Percentiles rank a stretch among this genome's conserved stretches.
phyloP scores from a whole-genome alignment of 2,113 vertebrate genomes.

The Sus scrofa region T2T-Sscrofa CM000812.6:235989501-235990000 shows the following conservation, averaged over 20 bases:
- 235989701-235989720: background rate
- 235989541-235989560: background rate
- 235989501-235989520: slow-evolving; percentile 55
- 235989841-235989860: slow-evolving; percentile 36
- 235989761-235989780: background rate
- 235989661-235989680: background rate
- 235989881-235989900: background rate
- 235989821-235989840: background rate
- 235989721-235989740: background rate
- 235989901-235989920: background rate
- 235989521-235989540: slow-evolving; percentile 57
- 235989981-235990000: background rate
- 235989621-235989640: background rate
- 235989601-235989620: background rate
- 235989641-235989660: background rate
- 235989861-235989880: background rate
- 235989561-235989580: slow-evolving; percentile 51
- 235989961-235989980: background rate
- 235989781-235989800: background rate
- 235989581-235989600: slow-evolving; percentile 45
- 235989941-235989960: background rate
- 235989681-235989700: background rate
- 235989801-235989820: background rate
- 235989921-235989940: slow-evolving; percentile 14
- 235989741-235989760: background rate